phyloP scores from a whole-genome alignment of 23 tunicate species.

The Corella eumyota region DNA sequence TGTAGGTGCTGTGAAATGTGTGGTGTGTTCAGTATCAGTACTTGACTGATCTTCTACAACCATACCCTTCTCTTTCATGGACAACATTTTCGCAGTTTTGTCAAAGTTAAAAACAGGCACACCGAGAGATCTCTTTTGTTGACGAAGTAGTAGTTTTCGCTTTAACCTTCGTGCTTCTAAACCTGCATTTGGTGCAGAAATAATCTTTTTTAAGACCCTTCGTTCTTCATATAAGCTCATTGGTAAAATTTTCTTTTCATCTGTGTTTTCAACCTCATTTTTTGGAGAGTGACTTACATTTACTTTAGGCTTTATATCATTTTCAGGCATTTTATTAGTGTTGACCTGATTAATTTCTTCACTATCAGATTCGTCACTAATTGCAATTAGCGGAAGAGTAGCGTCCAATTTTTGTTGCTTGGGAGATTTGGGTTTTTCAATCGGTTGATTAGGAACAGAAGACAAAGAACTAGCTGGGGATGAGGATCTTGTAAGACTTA shows the following conservation, averaged over 20 bases:
- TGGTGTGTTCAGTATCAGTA: too few species aligned
- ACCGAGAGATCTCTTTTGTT: slow-evolving; percentile 50
- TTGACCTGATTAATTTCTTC: too few species aligned
- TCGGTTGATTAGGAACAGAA: too few species aligned
- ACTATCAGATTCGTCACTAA: slow-evolving; percentile 46
- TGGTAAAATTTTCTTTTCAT: neutral
- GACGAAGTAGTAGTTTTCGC: slow-evolving; percentile 52
- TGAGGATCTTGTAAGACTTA: slow-evolving; percentile 2
- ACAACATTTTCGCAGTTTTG: slow-evolving; percentile 38
- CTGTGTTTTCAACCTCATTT: too few species aligned
- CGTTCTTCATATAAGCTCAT: slow-evolving; percentile 88
- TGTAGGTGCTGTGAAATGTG: slow-evolving; percentile 3
- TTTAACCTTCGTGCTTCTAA: slow-evolving; percentile 45
- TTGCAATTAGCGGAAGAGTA: slow-evolving; percentile 27
- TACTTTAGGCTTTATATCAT: too few species aligned
- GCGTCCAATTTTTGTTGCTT: slow-evolving; percentile 29
- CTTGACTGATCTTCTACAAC: too few species aligned
- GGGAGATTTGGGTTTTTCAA: too few species aligned
- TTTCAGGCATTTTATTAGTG: too few species aligned
- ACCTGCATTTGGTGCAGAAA: slow-evolving; percentile 10
- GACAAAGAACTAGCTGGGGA: slow-evolving; percentile 16
- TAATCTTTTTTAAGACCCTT: slow-evolving; percentile 47
- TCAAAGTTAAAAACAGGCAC: slow-evolving; percentile 68
- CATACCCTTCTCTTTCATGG: slow-evolving; percentile 39
- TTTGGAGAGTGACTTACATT: too few species aligned